These are phyloP conservation scores for Pristionchus fissidentatus DNA, from an alignment of 2,888 invertebrate genomes.

Conservation along the genomic window DNA sequence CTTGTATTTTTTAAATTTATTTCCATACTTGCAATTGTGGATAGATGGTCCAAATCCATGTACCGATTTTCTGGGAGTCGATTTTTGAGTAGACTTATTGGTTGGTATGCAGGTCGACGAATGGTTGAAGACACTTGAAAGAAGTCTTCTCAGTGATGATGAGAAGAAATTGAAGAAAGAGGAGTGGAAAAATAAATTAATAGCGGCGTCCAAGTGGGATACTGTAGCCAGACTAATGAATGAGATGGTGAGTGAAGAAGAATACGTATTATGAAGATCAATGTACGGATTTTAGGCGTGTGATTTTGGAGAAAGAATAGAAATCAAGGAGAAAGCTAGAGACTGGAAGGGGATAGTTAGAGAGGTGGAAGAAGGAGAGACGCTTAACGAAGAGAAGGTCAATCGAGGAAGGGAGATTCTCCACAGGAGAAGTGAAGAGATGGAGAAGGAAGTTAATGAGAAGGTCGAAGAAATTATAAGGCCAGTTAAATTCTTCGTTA, in stretches of 20 bases:
- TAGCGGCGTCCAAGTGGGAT: background rate
- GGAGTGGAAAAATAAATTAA: background rate
- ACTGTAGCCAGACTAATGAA: background rate
- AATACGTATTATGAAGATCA: background rate
- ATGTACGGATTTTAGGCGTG: slow-evolving; percentile 6
- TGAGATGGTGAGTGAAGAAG: background rate
- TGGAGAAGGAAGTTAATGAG: slow-evolving; percentile 8
- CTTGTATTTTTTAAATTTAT: too few species aligned
- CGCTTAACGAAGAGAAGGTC: background rate
- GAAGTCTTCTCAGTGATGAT: background rate
- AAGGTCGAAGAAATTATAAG: background rate
- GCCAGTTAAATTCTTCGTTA: too few species aligned
- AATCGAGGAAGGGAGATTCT: slow-evolving; percentile 1
- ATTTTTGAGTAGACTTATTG: background rate
- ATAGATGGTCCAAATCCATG: too few species aligned
- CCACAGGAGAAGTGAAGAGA: background rate
- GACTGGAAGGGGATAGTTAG: slow-evolving; percentile 19
- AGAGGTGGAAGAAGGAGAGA: background rate
- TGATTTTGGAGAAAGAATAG: slow-evolving; percentile 6
- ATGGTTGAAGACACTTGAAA: background rate
- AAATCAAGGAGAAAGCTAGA: background rate
- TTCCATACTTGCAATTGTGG: too few species aligned
- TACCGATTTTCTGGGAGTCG: too few species aligned
- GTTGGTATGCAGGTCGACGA: background rate
- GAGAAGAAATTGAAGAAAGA: background rate